Percentiles rank a stretch among this genome's conserved stretches.
These are phyloP conservation scores for Marronus borbonicus DNA, from an alignment of 2,888 invertebrate species.

Conservation along the genomic window DNA sequence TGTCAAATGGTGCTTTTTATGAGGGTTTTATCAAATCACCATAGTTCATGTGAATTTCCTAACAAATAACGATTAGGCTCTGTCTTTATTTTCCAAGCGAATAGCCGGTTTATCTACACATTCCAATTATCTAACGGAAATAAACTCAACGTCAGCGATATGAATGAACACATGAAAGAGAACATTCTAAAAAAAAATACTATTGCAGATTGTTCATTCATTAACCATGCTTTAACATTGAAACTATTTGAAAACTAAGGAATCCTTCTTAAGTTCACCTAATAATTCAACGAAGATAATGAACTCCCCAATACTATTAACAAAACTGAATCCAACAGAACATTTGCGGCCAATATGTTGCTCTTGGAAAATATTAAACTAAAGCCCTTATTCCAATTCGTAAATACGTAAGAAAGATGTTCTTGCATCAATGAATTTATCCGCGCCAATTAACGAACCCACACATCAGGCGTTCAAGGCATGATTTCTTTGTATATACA, in stretches of 20 bases:
- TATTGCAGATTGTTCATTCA: slow-evolving; percentile 51
- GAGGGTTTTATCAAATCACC: too few relatives aligned
- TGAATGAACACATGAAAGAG: slow-evolving; percentile 52
- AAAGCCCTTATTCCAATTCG: slow-evolving; percentile 18
- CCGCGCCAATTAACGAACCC: slow-evolving; percentile 40
- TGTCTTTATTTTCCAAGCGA: slow-evolving; percentile 17
- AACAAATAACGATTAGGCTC: too few relatives aligned
- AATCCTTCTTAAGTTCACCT: too few relatives aligned
- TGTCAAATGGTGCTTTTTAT: too few relatives aligned
- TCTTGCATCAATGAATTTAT: slow-evolving; percentile 34
- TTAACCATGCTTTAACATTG: neutral
- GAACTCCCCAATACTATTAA: too few relatives aligned
- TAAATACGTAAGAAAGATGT: slow-evolving; percentile 15
- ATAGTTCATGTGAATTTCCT: too few relatives aligned
- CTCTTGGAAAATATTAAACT: slow-evolving; percentile 15
- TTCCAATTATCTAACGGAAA: slow-evolving; percentile 56
- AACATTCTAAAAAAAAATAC: slow-evolving; percentile 25
- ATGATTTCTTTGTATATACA: neutral
- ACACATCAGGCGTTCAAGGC: slow-evolving; percentile 17
- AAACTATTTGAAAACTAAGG: too few relatives aligned
- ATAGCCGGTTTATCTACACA: slow-evolving; percentile 44
- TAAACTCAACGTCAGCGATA: slow-evolving; percentile 55
- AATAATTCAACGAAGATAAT: too few relatives aligned
- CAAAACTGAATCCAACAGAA: neutral
- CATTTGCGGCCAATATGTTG: neutral